A percentile compares a stretch with the other conserved stretches of the same genome.
Evolutionary conservation across 1,140 invertebrate species (phyloP).

Genomic region (Calephelis virginiensis): DNA sequence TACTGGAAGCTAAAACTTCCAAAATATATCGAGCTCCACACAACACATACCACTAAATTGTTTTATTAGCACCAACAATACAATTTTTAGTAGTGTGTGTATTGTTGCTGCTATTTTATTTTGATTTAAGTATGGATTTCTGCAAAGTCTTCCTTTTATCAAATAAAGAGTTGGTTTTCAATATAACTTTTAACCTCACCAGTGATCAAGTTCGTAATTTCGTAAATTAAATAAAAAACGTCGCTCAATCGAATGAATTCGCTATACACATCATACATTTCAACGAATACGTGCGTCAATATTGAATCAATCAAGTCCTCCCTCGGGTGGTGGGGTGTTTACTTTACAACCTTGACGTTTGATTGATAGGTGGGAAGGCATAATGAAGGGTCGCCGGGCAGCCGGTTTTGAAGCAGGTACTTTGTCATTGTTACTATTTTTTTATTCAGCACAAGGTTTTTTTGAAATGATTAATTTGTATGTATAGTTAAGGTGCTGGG

Average conservation of each 20-base stretch:
- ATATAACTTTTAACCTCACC: too few species aligned
- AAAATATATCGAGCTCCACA: too few species aligned
- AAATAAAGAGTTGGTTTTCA: too few species aligned
- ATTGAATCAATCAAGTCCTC: constrained; percentile 69
- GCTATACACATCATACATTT: constrained; percentile 21
- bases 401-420: constrained; percentile 11
- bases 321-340: constrained; percentile 43
- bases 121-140: too few species aligned
- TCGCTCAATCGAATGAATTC: constrained; percentile 12
- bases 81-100: too few species aligned
- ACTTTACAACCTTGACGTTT: constrained; percentile 55
- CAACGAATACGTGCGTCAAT: constrained; percentile 50
- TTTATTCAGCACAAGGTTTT: constrained; percentile 9
- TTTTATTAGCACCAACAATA: too few species aligned
- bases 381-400: constrained; percentile 16
- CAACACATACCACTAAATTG: too few species aligned
- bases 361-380: constrained; percentile 45
- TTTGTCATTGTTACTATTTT: constrained; percentile 15
- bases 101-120: too few species aligned
- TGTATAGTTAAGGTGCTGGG: too few species aligned
- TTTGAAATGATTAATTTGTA: constrained; percentile 1
- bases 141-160: too few species aligned
- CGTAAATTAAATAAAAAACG: constrained; percentile 12
- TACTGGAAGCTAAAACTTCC: too few species aligned
- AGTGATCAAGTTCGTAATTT: constrained; percentile 13